Evolutionary conservation across 2,888 invertebrate species (phyloP), one percentile per base, ranked within the genome.

Genomic region (Acleris cristana): DNA sequence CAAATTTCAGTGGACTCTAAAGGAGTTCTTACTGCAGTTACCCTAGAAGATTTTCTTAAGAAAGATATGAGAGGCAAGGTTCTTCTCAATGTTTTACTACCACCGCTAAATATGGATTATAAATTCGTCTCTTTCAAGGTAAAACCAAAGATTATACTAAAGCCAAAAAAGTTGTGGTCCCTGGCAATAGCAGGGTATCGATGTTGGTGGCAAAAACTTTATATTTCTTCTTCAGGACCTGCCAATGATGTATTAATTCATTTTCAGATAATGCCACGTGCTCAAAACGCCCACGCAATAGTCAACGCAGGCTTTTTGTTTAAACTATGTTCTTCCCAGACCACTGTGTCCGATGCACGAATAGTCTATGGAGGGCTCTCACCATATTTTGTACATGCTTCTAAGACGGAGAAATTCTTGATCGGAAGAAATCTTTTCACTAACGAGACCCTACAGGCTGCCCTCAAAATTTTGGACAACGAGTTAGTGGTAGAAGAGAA

Each of bases 251-350:
- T 34, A 10, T 34, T 34, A 34, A 34, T 21, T 4, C 12, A 19
- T 66, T 81, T 81, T 21, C 76, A 96, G 96, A 94, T 96, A 57
- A 96, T 95, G 94, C 95, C 95, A 0, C 87, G 96, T 69, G 93
- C 95, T 0, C 96, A 96, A 87, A 96, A 95, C 77, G 94, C 96
- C 0, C 96, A 96, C 76, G 96, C 96, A 0, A 94, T 95, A 60
- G 95, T 97, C 0, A 96, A 96, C 75, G 95, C 95, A 21, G 96
- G 95, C 4, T 96, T 96, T 77, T 80, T 95, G 0, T 93, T 95
- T 62, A 93, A 94, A 80, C 76, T 96, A 21, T 77, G 89, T 59
- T 74, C 79, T 74, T 77, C 87, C 56, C 79, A 86, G 70, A 74
- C 87, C 68, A 79, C 88, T 30, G 80, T 94, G 0, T 76, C 83